Conservation (phyloP, 2,797 vertebrate species). For the Thripadectes ignobilis region DNA sequence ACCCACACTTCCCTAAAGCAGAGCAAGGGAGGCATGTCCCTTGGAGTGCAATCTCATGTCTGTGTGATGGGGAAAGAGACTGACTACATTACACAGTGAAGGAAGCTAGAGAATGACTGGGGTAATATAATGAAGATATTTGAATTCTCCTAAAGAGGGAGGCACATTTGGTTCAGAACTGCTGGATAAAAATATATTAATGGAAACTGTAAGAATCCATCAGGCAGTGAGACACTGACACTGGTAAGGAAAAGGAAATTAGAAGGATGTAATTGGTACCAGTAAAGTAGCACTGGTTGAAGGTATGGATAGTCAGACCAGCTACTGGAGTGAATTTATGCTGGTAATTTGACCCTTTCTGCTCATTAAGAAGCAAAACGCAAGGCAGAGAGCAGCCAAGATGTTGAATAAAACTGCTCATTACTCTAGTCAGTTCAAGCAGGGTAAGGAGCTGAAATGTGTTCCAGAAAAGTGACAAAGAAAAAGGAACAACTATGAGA, state of each 20-base stretch:
- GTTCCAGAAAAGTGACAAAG: neutral
- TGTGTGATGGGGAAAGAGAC: neutral
- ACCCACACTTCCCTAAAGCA: neutral
- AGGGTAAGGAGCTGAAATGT: neutral
- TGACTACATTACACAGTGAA: neutral
- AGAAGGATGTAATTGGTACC: neutral
- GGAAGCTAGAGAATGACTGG: neutral
- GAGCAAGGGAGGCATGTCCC: neutral
- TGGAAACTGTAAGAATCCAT: neutral
- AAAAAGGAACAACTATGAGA: neutral
- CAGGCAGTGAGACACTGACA: neutral
- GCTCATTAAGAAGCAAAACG: neutral
- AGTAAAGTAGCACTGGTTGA: neutral
- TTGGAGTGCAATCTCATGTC: fast-evolving
- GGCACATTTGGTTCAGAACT: neutral
- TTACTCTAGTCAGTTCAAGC: neutral
- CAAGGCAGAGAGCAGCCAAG: neutral
- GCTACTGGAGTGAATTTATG: neutral
- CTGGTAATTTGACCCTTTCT: neutral
- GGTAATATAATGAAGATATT: neutral
- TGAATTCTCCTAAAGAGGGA: neutral
- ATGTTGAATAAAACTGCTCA: neutral
- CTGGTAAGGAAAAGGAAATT: neutral
- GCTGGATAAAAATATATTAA: neutral
- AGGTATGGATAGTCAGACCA: neutral